phyloP scores from a whole-genome alignment of 2,113 vertebrate genomes.

The Sinocyclocheilus anophthalmus region DNA sequence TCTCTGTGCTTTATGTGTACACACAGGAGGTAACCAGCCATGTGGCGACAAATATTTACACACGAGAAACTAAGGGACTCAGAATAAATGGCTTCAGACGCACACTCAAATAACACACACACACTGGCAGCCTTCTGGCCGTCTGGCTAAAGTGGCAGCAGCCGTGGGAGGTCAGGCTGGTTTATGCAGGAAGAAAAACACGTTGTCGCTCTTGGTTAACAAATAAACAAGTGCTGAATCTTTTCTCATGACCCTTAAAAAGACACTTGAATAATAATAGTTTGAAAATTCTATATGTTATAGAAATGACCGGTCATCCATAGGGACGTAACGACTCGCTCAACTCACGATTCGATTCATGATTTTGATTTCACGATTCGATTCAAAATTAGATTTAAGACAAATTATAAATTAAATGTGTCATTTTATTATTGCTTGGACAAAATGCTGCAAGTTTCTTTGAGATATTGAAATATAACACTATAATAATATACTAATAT shows the following conservation, averaged over 20 bases:
- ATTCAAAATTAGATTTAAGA: too few relatives aligned
- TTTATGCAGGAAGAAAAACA: slow-evolving; percentile 64
- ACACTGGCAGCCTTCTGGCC: slow-evolving; percentile 38
- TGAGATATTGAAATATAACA: too few relatives aligned
- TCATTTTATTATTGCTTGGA: too few relatives aligned
- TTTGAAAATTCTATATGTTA: background rate
- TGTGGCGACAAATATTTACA: slow-evolving; percentile 12
- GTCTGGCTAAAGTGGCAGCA: slow-evolving; percentile 52
- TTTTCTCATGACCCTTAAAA: background rate
- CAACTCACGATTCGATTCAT: too few relatives aligned
- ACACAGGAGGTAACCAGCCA: background rate
- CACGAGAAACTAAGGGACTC: background rate
- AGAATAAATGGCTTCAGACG: background rate
- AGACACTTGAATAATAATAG: background rate
- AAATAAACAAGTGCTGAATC: background rate
- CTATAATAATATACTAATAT: too few relatives aligned
- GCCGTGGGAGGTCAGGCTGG: slow-evolving; percentile 63
- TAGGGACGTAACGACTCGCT: too few relatives aligned
- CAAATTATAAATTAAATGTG: too few relatives aligned
- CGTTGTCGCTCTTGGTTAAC: background rate
- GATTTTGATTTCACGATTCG: too few relatives aligned
- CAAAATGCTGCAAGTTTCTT: too few relatives aligned
- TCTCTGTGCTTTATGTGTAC: background rate
- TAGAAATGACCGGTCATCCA: background rate
- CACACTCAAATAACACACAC: slow-evolving; percentile 28